Conservation (phyloP, 2,113 vertebrate genomes). For the Podocnemis expansa region DNA sequence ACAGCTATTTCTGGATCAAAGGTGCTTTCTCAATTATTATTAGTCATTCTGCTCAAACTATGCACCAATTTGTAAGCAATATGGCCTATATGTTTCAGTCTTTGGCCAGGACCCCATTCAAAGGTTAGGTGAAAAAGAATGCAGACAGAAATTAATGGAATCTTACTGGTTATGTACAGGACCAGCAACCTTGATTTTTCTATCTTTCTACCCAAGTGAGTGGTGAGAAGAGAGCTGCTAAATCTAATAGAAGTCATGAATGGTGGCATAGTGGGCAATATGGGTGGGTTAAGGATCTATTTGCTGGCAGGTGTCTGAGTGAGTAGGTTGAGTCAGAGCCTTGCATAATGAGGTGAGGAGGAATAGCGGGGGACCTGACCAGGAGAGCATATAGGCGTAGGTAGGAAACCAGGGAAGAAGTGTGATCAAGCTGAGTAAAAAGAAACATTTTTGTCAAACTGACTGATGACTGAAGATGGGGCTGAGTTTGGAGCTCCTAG, state of each 20-base stretch:
- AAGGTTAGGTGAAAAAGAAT: not conserved
- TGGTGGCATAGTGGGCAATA: not conserved
- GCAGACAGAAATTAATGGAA: not conserved
- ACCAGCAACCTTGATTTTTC: not conserved
- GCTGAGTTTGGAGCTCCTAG: no score
- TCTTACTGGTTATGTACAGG: not conserved
- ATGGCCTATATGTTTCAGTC: not conserved
- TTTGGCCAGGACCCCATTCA: not conserved
- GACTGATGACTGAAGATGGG: no score
- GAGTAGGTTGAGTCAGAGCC: no score
- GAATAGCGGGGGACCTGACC: no score
- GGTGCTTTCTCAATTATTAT: not conserved
- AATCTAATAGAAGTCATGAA: not conserved
- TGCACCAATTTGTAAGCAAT: not conserved
- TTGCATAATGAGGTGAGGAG: no score
- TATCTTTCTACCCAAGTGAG: not conserved
- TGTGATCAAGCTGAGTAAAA: no score
- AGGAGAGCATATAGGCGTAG: no score
- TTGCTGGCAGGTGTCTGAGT: no score
- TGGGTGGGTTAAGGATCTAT: not conserved
- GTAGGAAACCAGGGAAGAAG: no score
- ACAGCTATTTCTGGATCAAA: not conserved
- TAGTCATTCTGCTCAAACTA: not conserved
- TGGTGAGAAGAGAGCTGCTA: not conserved
- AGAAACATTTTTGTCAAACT: no score